Base-by-base conservation (phyloP, 37 sponge, comb jelly and placozoan species). In the Agelas oroides region DNA sequence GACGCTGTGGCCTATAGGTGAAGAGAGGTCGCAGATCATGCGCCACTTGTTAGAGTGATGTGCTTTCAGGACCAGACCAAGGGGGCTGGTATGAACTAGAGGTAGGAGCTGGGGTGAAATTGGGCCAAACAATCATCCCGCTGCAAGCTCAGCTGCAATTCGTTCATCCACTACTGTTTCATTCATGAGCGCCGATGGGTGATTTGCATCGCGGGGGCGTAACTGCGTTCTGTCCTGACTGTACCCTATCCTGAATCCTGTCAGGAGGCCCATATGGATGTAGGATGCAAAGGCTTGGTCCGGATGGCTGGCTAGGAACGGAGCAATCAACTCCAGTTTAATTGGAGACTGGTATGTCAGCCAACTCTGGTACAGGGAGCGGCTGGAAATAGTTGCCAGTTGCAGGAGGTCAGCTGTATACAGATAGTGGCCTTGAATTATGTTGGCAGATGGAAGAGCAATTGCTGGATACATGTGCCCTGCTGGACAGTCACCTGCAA, bases 271-370 rank as follows among this genome's bases (percentile, higher is more conserved):
- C 58, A 19, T 18, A 19, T 56, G 58, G 18, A 56, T 56, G 18
- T 56, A 56, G 17, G 58, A 56, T 56, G 58, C 68, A 66, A 23
- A 66, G 32, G 14, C 17, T 28, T 66, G 68, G 39, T 71, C 73
- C 12, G 73, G 73, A 34, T 71, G 68, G 17, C 14, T 66, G n/a
- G 14, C 14, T 15, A 66, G 68, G 19, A 66, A 66, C 19, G 68
- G 32, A 14, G 17, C 68, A 23, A 66, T 16, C 68, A 23, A 24
- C 15, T 23, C 32, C 17, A 66, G 32, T 23, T 30, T 28, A 15
- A 66, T 66, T 23, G 68, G 68, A 66, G 68, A n/a, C 8, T 14
- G 17, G 27, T n/a, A n/a, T 16, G n/a, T 16, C n/a, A n/a, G n/a
- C n/a, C n/a, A n/a, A n/a, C n/a, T n/a, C n/a, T n/a, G n/a, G n/a